Evolutionary conservation across 2,113 vertebrate genomes (phyloP).

Genomic region (Protobothrops flavoviridis): DNA sequence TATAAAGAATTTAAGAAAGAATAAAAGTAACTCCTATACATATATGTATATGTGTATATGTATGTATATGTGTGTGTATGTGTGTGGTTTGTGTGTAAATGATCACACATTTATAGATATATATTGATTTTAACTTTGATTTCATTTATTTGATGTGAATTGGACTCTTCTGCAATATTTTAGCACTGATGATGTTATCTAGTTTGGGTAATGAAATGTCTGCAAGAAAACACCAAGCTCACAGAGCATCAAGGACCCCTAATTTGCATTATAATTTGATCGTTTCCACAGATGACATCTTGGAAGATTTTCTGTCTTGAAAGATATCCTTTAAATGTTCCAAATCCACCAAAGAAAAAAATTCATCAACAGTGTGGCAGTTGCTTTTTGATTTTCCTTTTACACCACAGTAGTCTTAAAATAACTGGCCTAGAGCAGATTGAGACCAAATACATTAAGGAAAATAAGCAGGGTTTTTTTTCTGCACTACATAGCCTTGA

Average conservation of each 20-base stretch:
- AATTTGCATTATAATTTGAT: not conserved
- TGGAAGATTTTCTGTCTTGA: not conserved
- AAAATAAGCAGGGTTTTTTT: not conserved
- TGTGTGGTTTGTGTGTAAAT: not conserved
- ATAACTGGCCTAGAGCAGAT: not conserved
- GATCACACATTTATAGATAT: not conserved
- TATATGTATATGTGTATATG: not conserved
- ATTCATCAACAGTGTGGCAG: not conserved
- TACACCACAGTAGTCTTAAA: not conserved
- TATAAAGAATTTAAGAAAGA: not conserved
- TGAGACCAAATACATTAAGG: not conserved
- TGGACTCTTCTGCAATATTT: not conserved
- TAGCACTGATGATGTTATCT: not conserved
- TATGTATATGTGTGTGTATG: not conserved
- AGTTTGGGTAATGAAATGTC: not conserved
- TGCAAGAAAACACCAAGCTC: not conserved
- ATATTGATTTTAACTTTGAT: not conserved
- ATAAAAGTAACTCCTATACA: not conserved
- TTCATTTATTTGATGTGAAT: not conserved
- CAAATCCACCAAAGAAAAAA: not conserved
- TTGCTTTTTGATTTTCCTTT: not conserved
- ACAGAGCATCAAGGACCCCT: not conserved
- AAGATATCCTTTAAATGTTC: not conserved
- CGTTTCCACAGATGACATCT: not conserved
- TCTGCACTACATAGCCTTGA: not conserved